Conservation (phyloP, 1,140 invertebrate species). For the Psix sp. region DNA sequence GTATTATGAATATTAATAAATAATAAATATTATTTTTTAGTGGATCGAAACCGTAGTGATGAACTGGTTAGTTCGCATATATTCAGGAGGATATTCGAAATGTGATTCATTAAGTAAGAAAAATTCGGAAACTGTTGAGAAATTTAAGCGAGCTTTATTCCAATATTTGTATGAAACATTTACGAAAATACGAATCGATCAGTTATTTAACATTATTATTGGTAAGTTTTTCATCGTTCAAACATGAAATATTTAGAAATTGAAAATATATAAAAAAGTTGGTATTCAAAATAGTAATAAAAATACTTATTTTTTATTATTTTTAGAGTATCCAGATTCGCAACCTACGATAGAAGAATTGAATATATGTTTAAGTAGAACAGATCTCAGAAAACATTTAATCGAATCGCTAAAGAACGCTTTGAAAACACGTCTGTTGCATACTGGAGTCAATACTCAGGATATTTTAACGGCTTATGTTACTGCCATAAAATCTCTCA, state of each 20-base stretch:
- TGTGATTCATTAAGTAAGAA: conserved; percentile 76
- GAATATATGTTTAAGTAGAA: conserved; percentile 89
- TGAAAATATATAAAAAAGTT: conserved; percentile 1
- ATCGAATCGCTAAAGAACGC: conserved; percentile 87
- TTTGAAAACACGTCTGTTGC: conserved; percentile 88
- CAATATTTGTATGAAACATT: conserved; percentile 94
- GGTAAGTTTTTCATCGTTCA: no score
- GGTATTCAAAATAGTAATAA: neutral
- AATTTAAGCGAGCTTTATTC: conserved; percentile 87
- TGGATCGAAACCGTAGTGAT: conserved; percentile 57
- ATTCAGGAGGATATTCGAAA: conserved; percentile 80
- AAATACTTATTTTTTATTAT: conserved; percentile 57
- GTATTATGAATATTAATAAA: no score
- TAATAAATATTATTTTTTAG: conserved; percentile 52
- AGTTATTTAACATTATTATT: conserved; percentile 97
- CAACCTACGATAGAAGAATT: conserved; percentile 95
- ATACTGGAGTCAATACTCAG: conserved; percentile 97
- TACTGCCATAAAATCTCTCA: conserved; percentile 93
- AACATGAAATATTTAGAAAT: no score
- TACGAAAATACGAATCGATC: conserved; percentile 90
- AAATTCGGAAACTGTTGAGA: conserved; percentile 79
- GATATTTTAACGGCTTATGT: conserved; percentile 98
- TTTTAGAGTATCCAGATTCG: conserved; percentile 94
- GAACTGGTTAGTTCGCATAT: conserved; percentile 51
- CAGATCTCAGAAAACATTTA: conserved; percentile 87